Percentiles rank a stretch among this genome's conserved stretches.
These are phyloP conservation scores for Salvelinus sp. DNA, from an alignment of 2,113 vertebrate species.

Conservation along the genomic window DNA sequence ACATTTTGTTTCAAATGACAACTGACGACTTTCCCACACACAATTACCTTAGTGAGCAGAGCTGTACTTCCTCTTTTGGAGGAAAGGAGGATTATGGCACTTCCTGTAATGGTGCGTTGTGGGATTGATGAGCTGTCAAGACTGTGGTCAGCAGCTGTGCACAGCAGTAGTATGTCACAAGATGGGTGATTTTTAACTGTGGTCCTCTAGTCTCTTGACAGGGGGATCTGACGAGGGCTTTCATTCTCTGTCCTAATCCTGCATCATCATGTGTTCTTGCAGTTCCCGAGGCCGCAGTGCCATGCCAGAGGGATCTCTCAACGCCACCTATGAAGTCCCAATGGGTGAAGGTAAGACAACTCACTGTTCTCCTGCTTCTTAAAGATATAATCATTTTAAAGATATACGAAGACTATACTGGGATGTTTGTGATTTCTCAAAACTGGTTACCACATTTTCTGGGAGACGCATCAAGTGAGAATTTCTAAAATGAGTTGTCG, in stretches of 20 bases:
- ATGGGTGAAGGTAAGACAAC: slow-evolving; percentile 62
- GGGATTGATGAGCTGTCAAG: not conserved
- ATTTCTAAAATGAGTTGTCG: not conserved
- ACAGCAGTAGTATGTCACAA: not conserved
- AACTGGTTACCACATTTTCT: not conserved
- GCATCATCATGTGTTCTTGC: slow-evolving; percentile 10
- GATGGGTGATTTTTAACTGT: not conserved
- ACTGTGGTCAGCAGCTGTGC: not conserved
- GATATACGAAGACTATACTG: not conserved
- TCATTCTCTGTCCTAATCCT: slow-evolving; percentile 3
- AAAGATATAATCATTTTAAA: not conserved
- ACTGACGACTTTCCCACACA: not conserved
- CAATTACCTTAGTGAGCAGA: not conserved
- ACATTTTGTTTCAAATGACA: slow-evolving; percentile 3
- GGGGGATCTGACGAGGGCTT: not conserved
- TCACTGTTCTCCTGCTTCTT: not conserved
- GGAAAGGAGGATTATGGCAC: not conserved
- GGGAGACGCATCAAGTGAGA: not conserved
- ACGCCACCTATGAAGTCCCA: slow-evolving; percentile 35
- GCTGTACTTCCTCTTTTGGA: slow-evolving; percentile 4
- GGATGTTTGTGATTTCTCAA: too few relatives aligned
- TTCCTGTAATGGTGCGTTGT: not conserved
- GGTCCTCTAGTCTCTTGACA: not conserved
- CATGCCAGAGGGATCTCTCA: slow-evolving; percentile 62
- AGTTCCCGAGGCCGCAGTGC: slow-evolving; percentile 33